These are phyloP conservation scores for Tupaia chinensis DNA, from an alignment of 2,113 vertebrate species.

Conservation along the genomic window DNA sequence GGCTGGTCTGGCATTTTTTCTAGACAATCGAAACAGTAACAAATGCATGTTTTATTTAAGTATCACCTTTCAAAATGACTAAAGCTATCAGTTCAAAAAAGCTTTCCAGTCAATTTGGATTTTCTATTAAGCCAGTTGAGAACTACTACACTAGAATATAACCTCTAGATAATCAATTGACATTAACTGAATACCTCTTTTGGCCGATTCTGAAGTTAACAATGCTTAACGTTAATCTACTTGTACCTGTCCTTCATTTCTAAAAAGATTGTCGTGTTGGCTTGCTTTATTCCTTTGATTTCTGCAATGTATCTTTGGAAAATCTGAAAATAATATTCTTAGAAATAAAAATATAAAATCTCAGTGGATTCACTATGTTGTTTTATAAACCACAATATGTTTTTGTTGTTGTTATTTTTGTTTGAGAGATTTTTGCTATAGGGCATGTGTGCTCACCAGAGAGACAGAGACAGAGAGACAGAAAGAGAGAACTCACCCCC, in stretches of 20 bases:
- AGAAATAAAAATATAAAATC: background rate
- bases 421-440: too few relatives aligned
- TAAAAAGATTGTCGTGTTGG: background rate
- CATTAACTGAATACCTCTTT: background rate
- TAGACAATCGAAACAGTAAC: background rate
- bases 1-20: too few relatives aligned
- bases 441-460: too few relatives aligned
- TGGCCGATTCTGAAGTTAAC: background rate
- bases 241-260: background rate
- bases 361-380: background rate
- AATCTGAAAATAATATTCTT: background rate
- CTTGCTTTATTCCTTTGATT: background rate
- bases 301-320: background rate
- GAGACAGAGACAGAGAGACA: too few relatives aligned
- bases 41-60: background rate
- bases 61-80: background rate
- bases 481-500: too few relatives aligned
- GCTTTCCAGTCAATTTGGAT: background rate
- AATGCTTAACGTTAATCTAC: background rate
- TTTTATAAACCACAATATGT: background rate
- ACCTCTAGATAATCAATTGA: background rate
- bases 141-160: background rate
- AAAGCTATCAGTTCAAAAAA: background rate
- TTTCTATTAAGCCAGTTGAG: background rate
- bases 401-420: background rate